Base-by-base conservation (phyloP, 2,797 vertebrate species). In the Pteronotus mesoamericanus region DNA sequence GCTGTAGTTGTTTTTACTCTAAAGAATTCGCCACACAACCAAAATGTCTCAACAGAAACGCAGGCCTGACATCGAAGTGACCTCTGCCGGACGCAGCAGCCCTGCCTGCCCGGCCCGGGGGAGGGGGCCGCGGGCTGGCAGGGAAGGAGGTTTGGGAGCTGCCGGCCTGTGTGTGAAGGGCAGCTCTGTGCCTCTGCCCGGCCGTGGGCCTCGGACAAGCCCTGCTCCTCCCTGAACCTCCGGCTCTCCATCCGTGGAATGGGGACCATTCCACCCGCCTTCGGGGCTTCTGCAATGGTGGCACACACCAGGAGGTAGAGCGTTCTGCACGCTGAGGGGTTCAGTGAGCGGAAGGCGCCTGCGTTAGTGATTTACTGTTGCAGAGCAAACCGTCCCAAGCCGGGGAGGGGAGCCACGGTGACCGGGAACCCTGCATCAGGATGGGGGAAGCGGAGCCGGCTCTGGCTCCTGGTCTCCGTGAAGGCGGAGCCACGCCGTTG, bases 341-440 rank as follows among this genome's bases (percentile, higher is more conserved):
- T 39, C 61, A 1, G n/a, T 8, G 2, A n/a, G 8, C 0, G 32
- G 34, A 11, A 53, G 84, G n/a, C 3, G 16, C n/a, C 39, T n/a
- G 37, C 24, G 1, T 12, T 32, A 6, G 51, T 46, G 44, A 29
- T 3, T 18, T 24, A 4, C 2, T 0, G 14, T 19, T 12, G 6
- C 18, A 0, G 0, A 9, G 37, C 42, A 26, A 16, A 46, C 22
- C 0, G 24, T 26, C 24, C 55, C 39, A 14, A 6, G 9, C 42
- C 29, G 6, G 3, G 42, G 34, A 1, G 57, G 21, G 26, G 46
- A 48, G 34, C 15, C 24, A 10, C 0, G 0, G 11, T 2, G 37
- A 18, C 9, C 3, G 0, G 26, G 3, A 6, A 3, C 32, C 77
- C 26, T 18, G 51, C 1, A 0, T 15, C 0, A 0, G 37, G n/a